Conservation (phyloP, 2,888 invertebrate genomes). For the Cheilosia vernalis region DNA sequence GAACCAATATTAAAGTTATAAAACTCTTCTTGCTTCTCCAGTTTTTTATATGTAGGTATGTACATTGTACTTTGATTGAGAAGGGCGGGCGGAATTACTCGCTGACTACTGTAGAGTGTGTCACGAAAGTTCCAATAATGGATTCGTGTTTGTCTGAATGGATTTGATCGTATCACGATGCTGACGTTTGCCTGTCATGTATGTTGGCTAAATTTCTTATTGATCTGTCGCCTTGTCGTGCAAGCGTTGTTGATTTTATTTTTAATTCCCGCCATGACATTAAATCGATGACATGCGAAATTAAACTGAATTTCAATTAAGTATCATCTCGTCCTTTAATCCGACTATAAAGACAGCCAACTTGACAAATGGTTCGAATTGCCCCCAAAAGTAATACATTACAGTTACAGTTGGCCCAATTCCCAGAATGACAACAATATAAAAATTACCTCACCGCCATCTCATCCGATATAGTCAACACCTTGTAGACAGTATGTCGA, state of each 20-base stretch:
- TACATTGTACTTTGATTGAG: background rate
- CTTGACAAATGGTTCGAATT: slow-evolving; percentile 50
- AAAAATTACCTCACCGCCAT: slow-evolving; percentile 49
- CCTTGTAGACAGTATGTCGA: background rate
- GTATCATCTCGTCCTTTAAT: background rate
- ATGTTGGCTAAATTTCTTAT: slow-evolving; percentile 22
- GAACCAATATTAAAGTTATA: background rate
- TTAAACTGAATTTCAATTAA: no score
- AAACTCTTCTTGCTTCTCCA: background rate
- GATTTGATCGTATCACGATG: slow-evolving; percentile 34
- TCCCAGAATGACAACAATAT: slow-evolving; percentile 61
- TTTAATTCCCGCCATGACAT: background rate
- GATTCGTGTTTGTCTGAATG: slow-evolving; percentile 21
- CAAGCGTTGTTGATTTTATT: background rate
- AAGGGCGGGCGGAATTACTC: background rate
- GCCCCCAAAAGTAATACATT: slow-evolving; percentile 53
- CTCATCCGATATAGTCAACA: slow-evolving; percentile 13
- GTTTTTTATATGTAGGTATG: background rate
- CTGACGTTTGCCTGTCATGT: slow-evolving; percentile 31
- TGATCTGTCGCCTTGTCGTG: slow-evolving; percentile 1
- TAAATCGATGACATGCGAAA: background rate
- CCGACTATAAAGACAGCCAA: background rate
- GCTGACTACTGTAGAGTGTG: background rate
- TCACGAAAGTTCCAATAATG: slow-evolving; percentile 20
- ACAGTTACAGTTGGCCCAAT: slow-evolving; percentile 52